These are phyloP conservation scores for Chrysotoxum bicinctum DNA, from an alignment of 2,888 invertebrate species.

Conservation along the genomic window DNA sequence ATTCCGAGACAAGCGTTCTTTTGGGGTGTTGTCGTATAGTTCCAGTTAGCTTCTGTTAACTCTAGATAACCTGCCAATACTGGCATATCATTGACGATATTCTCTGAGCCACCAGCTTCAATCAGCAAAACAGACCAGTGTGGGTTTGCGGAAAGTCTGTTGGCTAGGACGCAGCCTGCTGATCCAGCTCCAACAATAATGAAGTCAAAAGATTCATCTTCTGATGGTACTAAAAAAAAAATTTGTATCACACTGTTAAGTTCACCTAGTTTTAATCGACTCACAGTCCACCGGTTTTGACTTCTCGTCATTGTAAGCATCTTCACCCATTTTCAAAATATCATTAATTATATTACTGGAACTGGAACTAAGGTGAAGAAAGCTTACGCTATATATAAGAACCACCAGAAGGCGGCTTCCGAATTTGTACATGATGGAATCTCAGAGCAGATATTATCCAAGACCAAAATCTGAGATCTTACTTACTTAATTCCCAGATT, in stretches of 20 bases:
- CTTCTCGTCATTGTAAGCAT: neutral
- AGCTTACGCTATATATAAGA: neutral
- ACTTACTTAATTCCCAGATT: neutral
- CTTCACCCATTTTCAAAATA: neutral
- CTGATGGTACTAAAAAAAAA: neutral
- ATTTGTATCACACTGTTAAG: neutral
- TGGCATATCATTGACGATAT: slow-evolving; percentile 1
- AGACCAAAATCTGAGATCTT: neutral
- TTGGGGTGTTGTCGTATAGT: slow-evolving; percentile 85
- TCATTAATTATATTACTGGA: neutral
- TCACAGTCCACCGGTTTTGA: neutral
- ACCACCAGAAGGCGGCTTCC: no score
- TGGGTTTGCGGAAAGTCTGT: slow-evolving; percentile 81
- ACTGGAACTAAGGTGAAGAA: neutral
- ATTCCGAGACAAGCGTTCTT: slow-evolving; percentile 83
- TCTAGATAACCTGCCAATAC: slow-evolving; percentile 56
- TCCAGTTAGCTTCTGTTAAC: slow-evolving; percentile 84
- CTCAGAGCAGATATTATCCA: neutral
- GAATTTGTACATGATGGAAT: neutral
- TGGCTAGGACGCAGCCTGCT: slow-evolving; percentile 82
- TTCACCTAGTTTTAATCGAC: neutral
- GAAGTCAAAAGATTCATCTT: slow-evolving; percentile 76
- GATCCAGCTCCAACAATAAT: slow-evolving; percentile 78
- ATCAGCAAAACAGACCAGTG: slow-evolving; percentile 81
- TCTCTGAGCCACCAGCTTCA: slow-evolving; percentile 81